phyloP scores from a whole-genome alignment of 2,113 vertebrate genomes.

The Ophiodon elongatus region DNA sequence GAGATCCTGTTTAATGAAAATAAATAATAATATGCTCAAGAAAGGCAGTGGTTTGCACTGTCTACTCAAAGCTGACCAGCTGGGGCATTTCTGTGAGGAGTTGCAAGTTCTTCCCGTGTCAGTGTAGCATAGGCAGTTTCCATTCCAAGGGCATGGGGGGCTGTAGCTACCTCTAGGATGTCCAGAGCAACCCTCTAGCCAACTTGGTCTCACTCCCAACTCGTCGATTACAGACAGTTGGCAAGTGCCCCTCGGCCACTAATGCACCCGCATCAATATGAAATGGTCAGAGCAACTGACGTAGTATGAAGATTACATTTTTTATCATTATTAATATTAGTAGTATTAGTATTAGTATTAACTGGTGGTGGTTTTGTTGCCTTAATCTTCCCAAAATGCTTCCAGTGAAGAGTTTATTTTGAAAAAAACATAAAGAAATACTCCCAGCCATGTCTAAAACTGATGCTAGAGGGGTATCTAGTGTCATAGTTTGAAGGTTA shows the following conservation, averaged over 20 bases:
- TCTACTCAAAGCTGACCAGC: background rate
- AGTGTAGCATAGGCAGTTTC: background rate
- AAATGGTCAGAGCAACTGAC: background rate
- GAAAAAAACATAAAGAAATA: too few species aligned
- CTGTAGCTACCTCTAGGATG: too few species aligned
- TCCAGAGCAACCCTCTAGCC: too few species aligned
- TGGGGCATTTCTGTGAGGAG: background rate
- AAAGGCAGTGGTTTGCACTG: background rate
- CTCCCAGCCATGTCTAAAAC: too few species aligned
- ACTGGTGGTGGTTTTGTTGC: background rate
- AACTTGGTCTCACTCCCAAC: too few species aligned
- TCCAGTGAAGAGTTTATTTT: background rate
- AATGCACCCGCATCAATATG: too few species aligned
- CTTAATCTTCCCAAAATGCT: background rate
- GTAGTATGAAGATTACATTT: background rate
- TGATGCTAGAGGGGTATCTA: too few species aligned
- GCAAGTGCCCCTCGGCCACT: too few species aligned
- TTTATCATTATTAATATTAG: background rate
- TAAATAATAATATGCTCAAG: background rate
- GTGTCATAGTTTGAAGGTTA: too few species aligned
- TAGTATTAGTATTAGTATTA: too few species aligned
- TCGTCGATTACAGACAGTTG: too few species aligned
- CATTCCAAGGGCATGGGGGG: too few species aligned
- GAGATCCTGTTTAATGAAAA: slow-evolving; percentile 25
- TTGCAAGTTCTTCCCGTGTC: background rate